A percentile compares a stretch with the other conserved stretches of the same genome.
Conservation (phyloP, 2,113 vertebrate genomes). For the Colaptes auratus region DNA sequence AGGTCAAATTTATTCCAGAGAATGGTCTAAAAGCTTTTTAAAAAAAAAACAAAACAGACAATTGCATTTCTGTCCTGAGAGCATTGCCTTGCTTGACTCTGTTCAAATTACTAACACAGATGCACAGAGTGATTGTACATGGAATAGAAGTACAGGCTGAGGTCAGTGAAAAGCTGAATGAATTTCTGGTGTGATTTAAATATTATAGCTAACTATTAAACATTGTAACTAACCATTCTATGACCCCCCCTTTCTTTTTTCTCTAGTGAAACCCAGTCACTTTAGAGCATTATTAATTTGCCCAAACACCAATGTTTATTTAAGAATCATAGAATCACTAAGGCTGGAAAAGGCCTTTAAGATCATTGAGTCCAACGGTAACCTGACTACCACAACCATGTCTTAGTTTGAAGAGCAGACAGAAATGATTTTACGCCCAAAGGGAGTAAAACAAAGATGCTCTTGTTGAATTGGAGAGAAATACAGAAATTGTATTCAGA, state of each 20-base stretch:
- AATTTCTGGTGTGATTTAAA: background rate
- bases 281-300: background rate
- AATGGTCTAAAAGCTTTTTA: background rate
- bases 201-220: background rate
- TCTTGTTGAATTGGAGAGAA: too few relatives aligned
- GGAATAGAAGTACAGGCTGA: background rate
- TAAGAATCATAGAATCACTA: background rate
- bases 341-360: too few relatives aligned
- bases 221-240: background rate
- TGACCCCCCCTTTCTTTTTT: background rate
- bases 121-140: background rate
- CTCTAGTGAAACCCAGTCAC: background rate
- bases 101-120: background rate
- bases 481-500: too few relatives aligned
- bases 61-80: background rate
- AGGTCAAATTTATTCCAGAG: background rate
- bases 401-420: too few relatives aligned
- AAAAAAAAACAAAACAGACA: background rate
- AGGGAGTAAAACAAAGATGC: too few relatives aligned
- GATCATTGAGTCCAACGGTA: too few relatives aligned
- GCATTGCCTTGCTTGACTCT: background rate
- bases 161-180: background rate
- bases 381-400: too few relatives aligned
- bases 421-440: too few relatives aligned
- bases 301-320: background rate